phyloP scores from a whole-genome alignment of 2,797 vertebrate species.

The Lepidocolaptes lacrymiger region DNA sequence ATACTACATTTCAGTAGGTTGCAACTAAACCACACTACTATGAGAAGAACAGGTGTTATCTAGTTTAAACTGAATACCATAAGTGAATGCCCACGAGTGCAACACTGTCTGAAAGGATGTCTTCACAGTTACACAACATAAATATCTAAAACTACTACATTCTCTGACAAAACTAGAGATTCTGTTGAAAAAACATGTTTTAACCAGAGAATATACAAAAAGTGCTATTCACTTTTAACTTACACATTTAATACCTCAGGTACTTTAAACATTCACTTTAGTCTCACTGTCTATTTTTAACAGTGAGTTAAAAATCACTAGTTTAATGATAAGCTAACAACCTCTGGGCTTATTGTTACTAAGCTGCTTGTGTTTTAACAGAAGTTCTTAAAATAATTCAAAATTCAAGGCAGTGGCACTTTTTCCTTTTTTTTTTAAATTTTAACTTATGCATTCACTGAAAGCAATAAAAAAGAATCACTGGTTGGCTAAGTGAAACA shows the following conservation, averaged over 20 bases:
- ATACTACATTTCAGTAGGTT: neutral
- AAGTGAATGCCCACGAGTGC: neutral
- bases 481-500: constrained; percentile 56
- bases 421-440: neutral
- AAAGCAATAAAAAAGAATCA: constrained; percentile 12
- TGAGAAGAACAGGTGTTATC: neutral
- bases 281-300: neutral
- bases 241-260: neutral
- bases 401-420: neutral
- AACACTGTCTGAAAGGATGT: neutral
- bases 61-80: neutral
- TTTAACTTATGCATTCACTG: neutral
- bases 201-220: neutral
- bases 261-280: neutral
- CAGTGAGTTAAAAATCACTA: neutral
- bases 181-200: neutral
- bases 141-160: neutral
- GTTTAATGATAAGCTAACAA: neutral
- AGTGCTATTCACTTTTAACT: neutral
- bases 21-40: neutral
- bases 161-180: neutral
- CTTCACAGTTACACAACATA: neutral
- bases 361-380: neutral
- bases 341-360: neutral
- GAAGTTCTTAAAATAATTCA: neutral